Conservation (phyloP, 2,797 vertebrate genomes). For the Ptychadena robeensis region DNA sequence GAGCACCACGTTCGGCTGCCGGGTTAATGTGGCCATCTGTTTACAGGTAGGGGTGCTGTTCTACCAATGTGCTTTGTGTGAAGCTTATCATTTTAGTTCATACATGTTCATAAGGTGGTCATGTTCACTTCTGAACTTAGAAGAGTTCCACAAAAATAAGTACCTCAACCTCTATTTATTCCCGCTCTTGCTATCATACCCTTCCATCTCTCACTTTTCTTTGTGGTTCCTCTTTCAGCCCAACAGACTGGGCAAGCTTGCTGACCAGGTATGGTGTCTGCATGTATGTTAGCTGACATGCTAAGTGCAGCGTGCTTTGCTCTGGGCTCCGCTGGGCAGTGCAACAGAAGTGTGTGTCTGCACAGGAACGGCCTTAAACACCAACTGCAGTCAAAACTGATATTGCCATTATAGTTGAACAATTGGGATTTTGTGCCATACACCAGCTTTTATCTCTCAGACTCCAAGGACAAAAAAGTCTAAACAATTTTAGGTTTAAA, state of each 20-base stretch:
- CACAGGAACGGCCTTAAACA: constrained; percentile 11
- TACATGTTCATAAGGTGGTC: background rate
- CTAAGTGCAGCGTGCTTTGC: constrained; percentile 53
- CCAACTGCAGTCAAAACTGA: background rate
- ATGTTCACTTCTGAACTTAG: constrained; percentile 11
- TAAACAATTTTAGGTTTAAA: too few species aligned
- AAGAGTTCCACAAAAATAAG: too few species aligned
- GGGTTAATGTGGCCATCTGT: constrained; percentile 94
- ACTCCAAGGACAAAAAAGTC: too few species aligned
- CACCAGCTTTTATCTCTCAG: too few species aligned
- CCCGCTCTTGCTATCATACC: constrained; percentile 77
- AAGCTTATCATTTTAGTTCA: background rate
- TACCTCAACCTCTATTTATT: constrained; percentile 18
- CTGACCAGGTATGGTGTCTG: constrained; percentile 91
- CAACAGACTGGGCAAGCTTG: constrained; percentile 98
- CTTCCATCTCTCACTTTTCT: constrained; percentile 79
- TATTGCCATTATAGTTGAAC: background rate
- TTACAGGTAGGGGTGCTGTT: constrained; percentile 83
- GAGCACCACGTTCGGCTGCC: constrained; percentile 96
- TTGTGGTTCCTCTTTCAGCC: constrained; percentile 85
- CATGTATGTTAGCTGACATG: constrained; percentile 67
- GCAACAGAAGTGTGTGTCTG: constrained; percentile 44
- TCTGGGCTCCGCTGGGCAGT: constrained; percentile 45
- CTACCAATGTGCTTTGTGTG: background rate
- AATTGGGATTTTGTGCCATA: background rate